A percentile compares a stretch with the other conserved stretches of the same genome.
Conservation (phyloP, 2,113 vertebrate genomes). For the Melanerpes formicivorus region DNA sequence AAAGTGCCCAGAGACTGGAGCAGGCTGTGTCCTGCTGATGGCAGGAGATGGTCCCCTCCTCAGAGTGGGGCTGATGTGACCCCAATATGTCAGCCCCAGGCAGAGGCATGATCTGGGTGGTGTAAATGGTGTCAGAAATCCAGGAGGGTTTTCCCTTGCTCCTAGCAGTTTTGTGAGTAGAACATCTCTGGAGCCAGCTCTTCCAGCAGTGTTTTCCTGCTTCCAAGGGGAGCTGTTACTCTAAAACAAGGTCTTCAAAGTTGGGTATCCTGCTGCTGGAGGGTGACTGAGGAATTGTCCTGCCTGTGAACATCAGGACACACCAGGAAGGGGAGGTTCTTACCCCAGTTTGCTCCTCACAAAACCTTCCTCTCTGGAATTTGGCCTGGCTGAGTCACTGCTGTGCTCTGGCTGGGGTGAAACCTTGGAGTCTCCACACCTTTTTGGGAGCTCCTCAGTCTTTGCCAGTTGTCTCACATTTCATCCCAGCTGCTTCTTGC, state of each 20-base stretch:
- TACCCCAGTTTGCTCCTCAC: background rate
- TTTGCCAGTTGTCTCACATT: background rate
- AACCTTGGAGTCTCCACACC: accelerated
- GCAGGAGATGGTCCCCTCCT: accelerated
- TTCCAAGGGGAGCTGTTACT: background rate
- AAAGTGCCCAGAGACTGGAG: background rate
- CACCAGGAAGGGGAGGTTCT: background rate
- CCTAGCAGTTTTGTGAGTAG: too few relatives aligned
- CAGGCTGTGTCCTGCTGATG: background rate
- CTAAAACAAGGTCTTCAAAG: background rate
- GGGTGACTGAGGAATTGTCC: too few relatives aligned
- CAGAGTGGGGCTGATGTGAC: too few relatives aligned
- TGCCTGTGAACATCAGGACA: accelerated
- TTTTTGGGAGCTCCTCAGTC: background rate
- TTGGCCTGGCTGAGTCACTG: too few relatives aligned
- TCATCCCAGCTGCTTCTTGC: background rate
- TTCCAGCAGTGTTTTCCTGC: background rate
- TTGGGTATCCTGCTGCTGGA: background rate
- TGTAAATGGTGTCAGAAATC: too few relatives aligned
- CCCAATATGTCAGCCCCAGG: accelerated
- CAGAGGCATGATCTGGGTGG: background rate
- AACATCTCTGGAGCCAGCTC: background rate
- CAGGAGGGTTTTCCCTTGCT: background rate
- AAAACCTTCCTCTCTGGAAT: background rate
- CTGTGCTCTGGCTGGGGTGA: accelerated